Percentiles rank a stretch among this genome's conserved stretches.
Evolutionary conservation across 1,140 invertebrate species (phyloP).

Genomic region (Phortica variegata): DNA sequence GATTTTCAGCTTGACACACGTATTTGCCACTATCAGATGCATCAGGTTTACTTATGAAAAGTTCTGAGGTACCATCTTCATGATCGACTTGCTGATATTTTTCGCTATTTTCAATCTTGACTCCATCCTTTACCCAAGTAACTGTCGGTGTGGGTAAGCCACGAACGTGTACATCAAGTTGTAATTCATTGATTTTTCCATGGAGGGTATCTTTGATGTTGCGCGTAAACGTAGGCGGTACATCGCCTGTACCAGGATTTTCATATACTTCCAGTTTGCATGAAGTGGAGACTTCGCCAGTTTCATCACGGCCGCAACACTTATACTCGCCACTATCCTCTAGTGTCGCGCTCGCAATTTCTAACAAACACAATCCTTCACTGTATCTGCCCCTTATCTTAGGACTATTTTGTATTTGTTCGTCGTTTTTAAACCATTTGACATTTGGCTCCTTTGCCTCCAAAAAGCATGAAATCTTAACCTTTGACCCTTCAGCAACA

Average conservation of each 20-base stretch:
- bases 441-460: constrained; percentile 74
- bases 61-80: constrained; percentile 71
- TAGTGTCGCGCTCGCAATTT: constrained; percentile 61
- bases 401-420: constrained; percentile 40
- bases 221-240: constrained; percentile 53
- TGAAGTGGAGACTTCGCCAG: constrained; percentile 41
- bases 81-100: constrained; percentile 61
- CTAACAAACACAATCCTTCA: constrained; percentile 67
- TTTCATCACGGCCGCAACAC: constrained; percentile 65
- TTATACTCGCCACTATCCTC: constrained; percentile 67
- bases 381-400: constrained; percentile 62
- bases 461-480: constrained; percentile 83
- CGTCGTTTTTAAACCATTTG: constrained; percentile 75
- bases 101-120: constrained; percentile 59
- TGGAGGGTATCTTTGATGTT: constrained; percentile 66
- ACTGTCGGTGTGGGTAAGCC: constrained; percentile 70
- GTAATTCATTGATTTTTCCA: constrained; percentile 68
- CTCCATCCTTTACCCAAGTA: constrained; percentile 76
- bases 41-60: constrained; percentile 68
- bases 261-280: constrained; percentile 47
- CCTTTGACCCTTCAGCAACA: constrained; percentile 71
- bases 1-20: constrained; percentile 67
- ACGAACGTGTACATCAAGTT: constrained; percentile 74
- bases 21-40: constrained; percentile 70
- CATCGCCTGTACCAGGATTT: constrained; percentile 47